Base-by-base conservation (phyloP, 2,797 vertebrate species). In the Poeciliopsis paucimaculata region DNA sequence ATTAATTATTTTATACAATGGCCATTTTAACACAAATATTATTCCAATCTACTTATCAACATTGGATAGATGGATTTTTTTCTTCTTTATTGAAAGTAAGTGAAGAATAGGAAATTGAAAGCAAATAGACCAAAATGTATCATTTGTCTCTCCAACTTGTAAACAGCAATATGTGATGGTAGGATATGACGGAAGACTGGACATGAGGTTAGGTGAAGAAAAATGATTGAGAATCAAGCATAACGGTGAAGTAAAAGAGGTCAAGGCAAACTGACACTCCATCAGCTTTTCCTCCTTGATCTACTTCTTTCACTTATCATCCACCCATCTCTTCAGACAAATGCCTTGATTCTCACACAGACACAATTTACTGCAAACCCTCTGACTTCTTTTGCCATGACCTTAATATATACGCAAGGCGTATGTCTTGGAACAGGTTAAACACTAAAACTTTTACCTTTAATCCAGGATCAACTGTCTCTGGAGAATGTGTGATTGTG, bases 261-360 rank as follows among this genome's bases (percentile, higher is more conserved):
- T 93, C 89, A 93, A 91, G 86, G 86, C 81, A 68, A 92, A 82
- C 81, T 87, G 90, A 93, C 89, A 90, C 60, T 73, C 86, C 82
- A 92, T 94, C 90, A 89, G 45, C 83, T 90, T 88, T 85, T 83
- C 78, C 82, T 82, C 82, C 75, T 88, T 89, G 89, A 90, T 92
- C 90, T 83, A 74, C 86, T 85, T 51, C 75, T 82, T 88, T 76
- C 84, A 89, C 74, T 82, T 81, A 84, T 87, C 31, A 28, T 71
- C 28, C 28, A 31, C 4, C 57, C 57, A 62, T 62, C 13, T 62
- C 28, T 28, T 1, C 57, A 34, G 57, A 62, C 70, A 76, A 75
- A 84, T 73, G 73, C 66, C n/a, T 71, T 34, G 34, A 13, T 20
- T 20, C n/a, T 47, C 76, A 13, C 55, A 79, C 57, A 72, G 39